Base-by-base conservation (phyloP, 2,113 vertebrate genomes). In the Emydura subglobosa region DNA sequence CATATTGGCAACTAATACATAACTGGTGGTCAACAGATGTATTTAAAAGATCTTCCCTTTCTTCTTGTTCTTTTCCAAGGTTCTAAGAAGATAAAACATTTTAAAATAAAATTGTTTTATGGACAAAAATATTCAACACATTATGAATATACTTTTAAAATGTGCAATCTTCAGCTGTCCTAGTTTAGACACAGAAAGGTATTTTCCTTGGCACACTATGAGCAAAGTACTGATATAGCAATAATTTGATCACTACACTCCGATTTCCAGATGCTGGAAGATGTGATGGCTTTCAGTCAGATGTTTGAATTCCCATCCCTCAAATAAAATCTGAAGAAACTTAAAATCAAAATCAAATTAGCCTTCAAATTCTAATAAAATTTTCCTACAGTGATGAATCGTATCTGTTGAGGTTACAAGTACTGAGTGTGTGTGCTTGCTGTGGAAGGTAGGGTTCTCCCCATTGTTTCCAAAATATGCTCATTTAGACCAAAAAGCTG, bases 41-140 rank as follows among this genome's bases (percentile, higher is more conserved):
- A 90, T 97, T 99, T 99, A 99, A 98, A 99, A 99, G 98, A 99
- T 99, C 98, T 99, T 99, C 97, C 99, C 99, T 99, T 99, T 99
- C 98, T 99, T 99, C 99, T 99, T 99, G 98, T 99, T 99, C 98
- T 99, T 99, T 98, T 99, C 99, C 99, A 99, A 99, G 98, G 99
- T 99, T 98, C 99, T 99, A 97, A 83, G 97, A 83, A 22, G 34
- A 96, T 50, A 94, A 93, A 91, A 91, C 31, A 49, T 94, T 82
- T 93, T 74, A 85, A 42, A 74, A 34, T 2, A 1, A 8, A 47
- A 3, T 22, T 1, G 5, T 2, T 3, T 1, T 44, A 59, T 61
- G 47, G 53, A 72, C 72, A 16, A 82, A 7, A 7, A 51, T 68
- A 34, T 25, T 25, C 24, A 61, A 7, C n/a, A 72, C 17, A 72